Evolutionary conservation across 2,888 invertebrate species (phyloP), one percentile per base, ranked within the genome.

Genomic region (Hoplodrina ambigua): DNA sequence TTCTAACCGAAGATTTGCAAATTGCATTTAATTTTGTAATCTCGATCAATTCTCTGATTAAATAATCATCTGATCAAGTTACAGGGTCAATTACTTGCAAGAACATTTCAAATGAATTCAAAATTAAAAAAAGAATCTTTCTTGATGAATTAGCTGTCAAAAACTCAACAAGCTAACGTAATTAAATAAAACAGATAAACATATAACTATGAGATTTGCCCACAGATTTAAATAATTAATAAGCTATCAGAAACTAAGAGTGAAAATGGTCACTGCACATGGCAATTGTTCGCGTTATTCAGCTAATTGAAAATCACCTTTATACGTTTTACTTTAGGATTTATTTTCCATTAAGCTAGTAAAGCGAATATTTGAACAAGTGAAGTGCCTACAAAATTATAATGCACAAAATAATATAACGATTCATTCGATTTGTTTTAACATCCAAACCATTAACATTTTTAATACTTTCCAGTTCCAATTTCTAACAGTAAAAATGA

Each of bases 391-490:
- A 25, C 25, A 25, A 25, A 25, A 25, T 25, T 25, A 25, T 25
- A 2, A 25, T 25, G 25, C 25, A 25, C 25, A 13, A 41, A 41
- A 41, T 41, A 41, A 41, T 41, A 41, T 41, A 41, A 13, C 41
- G 41, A 41, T 41, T 13, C 41, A 2, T 41, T 41, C 2, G 11
- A 13, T 4, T 41, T 15, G 5, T 46, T 46, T 46, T 6, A 19
- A 7, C n/a, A 50, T 20, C 33, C 13, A 65, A 19, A 50, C 49
- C 5, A 7, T 49, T 19, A 25, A 19, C 17, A 30, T 3, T 46
- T 53, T 33, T 46, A 60, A 67, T 56, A 64, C 63, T 63, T 55
- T 54, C 5, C 17, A 5, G 15, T 46, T 46, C 17, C 5, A 46
- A 17, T 46, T 3, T 46, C 0, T 17, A 46, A 17, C 17, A 46